phyloP scores from a whole-genome alignment of 1,140 invertebrate genomes.

The Grapholita molesta region DNA sequence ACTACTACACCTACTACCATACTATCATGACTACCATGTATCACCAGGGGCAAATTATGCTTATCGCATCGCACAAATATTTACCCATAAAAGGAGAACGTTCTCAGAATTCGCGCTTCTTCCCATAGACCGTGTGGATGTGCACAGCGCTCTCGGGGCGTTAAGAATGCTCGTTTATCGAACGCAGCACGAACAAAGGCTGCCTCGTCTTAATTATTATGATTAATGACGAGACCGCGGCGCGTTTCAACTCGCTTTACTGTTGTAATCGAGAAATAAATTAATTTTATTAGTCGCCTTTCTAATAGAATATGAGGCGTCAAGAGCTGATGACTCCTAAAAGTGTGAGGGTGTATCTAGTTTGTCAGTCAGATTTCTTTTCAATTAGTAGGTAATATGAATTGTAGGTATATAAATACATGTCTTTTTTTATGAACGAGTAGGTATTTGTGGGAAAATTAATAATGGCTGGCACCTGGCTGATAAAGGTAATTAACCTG shows the following conservation, averaged over 20 bases:
- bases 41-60: neutral
- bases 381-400: neutral
- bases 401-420: neutral
- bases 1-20: no score
- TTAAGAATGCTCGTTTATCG: slow-evolving; percentile 56
- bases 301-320: slow-evolving; percentile 69
- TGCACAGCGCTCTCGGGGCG: slow-evolving; percentile 25
- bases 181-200: slow-evolving; percentile 65
- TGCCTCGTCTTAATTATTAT: slow-evolving; percentile 75
- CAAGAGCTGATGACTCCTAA: slow-evolving; percentile 44
- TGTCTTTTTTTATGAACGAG: no score
- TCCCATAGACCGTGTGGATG: neutral
- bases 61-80: neutral
- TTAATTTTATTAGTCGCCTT: slow-evolving; percentile 75
- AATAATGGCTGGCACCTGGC: no score
- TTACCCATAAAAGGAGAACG: neutral
- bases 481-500: no score
- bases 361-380: neutral
- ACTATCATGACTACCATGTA: no score
- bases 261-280: slow-evolving; percentile 74
- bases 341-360: slow-evolving; percentile 21
- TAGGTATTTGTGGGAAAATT: no score
- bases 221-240: slow-evolving; percentile 70
- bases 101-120: neutral
- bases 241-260: slow-evolving; percentile 63